A percentile compares a stretch with the other conserved stretches of the same genome.
Evolutionary conservation across 2,888 invertebrate genomes (phyloP).

Genomic region (Lissocephala sabroskyi): DNA sequence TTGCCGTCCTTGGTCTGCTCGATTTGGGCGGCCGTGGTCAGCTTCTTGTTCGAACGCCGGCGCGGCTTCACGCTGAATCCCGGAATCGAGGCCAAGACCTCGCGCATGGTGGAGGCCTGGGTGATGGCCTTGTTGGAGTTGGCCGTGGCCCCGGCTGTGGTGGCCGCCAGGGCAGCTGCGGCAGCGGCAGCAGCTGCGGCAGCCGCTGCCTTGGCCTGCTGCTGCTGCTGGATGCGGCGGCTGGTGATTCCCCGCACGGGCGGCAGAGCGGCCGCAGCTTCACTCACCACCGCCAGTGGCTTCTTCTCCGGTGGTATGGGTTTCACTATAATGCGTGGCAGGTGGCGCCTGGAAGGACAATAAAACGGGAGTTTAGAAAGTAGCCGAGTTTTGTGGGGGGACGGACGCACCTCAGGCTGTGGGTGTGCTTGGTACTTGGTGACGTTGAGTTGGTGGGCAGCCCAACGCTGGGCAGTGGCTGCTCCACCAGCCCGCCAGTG

Average conservation of each 20-base stretch:
- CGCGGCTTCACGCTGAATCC: constrained; percentile 90
- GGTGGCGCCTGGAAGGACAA: constrained; percentile 71
- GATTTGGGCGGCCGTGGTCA: constrained; percentile 92
- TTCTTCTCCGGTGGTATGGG: constrained; percentile 77
- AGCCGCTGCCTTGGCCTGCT: constrained; percentile 62
- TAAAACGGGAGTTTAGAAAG: no score
- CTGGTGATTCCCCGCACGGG: constrained; percentile 63
- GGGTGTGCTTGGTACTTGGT: constrained; percentile 80
- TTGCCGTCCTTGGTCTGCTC: constrained; percentile 94
- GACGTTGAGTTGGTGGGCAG: constrained; percentile 17
- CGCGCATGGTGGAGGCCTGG: constrained; percentile 87
- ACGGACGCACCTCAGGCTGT: constrained; percentile 73
- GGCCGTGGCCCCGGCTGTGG: constrained; percentile 43
- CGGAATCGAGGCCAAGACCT: constrained; percentile 89
- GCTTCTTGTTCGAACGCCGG: constrained; percentile 81
- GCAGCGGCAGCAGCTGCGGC: constrained; percentile 49
- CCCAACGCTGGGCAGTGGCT: background rate
- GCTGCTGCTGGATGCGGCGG: constrained; percentile 65
- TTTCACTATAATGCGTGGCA: constrained; percentile 88
- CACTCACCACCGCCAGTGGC: constrained; percentile 26
- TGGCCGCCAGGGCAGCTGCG: constrained; percentile 34
- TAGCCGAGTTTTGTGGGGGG: no score
- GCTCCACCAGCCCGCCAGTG: constrained; percentile 10
- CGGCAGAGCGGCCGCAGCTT: constrained; percentile 7
- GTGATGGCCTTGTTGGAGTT: constrained; percentile 53